These are phyloP conservation scores for Chromoteleia sp. DNA, from an alignment of 2,888 invertebrate genomes.

Conservation along the genomic window DNA sequence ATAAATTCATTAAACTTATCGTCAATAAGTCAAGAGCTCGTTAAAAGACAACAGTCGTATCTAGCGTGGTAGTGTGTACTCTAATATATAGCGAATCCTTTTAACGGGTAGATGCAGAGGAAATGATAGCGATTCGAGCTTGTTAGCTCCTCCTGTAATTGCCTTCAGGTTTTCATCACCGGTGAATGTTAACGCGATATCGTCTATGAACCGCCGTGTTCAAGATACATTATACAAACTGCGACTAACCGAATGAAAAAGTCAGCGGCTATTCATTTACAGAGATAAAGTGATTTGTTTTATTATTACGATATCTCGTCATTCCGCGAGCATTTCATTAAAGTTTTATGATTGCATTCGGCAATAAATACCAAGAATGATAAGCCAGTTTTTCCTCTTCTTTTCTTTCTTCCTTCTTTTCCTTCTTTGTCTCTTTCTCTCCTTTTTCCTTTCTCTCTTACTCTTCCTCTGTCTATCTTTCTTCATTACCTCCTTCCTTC, in stretches of 20 bases:
- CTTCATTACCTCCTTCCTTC: too few relatives aligned
- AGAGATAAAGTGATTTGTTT: slow-evolving; percentile 66
- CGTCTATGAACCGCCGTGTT: slow-evolving; percentile 72
- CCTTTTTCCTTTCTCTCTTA: too few relatives aligned
- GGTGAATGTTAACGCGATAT: slow-evolving; percentile 76
- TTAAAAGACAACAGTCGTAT: slow-evolving; percentile 68
- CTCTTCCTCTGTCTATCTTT: too few relatives aligned
- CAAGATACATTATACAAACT: slow-evolving; percentile 66
- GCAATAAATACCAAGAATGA: slow-evolving; percentile 25
- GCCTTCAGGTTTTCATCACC: slow-evolving; percentile 81
- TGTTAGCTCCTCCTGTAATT: slow-evolving; percentile 83
- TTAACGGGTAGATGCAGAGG: slow-evolving; percentile 81
- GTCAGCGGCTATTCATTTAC: slow-evolving; percentile 65
- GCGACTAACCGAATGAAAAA: slow-evolving; percentile 63
- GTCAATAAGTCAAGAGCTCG: slow-evolving; percentile 59
- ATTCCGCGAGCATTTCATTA: slow-evolving; percentile 35
- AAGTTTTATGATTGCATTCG: slow-evolving; percentile 33
- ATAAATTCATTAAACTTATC: slow-evolving; percentile 58
- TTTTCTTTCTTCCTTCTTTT: too few relatives aligned
- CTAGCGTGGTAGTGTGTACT: slow-evolving; percentile 68
- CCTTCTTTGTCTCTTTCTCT: too few relatives aligned
- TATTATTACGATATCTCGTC: slow-evolving; percentile 47
- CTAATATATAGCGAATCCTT: slow-evolving; percentile 80
- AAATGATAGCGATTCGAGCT: slow-evolving; percentile 82
- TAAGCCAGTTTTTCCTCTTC: not conserved